Evolutionary conservation across 2,888 invertebrate species (phyloP), one percentile per base, ranked within the genome.

Genomic region (Scaeva pyrastri): DNA sequence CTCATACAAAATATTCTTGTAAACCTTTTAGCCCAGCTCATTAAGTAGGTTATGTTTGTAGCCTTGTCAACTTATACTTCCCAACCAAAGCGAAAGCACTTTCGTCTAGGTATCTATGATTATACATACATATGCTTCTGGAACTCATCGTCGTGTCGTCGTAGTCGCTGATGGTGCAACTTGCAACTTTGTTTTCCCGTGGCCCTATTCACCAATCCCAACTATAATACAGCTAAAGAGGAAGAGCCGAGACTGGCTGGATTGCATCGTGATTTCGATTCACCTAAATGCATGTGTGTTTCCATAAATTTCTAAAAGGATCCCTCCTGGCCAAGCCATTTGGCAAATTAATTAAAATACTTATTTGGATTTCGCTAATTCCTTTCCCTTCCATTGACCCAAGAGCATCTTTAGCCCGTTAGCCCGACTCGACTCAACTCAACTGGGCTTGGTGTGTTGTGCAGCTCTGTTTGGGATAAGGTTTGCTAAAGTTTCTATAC

Each of bases 281-380:
- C 64, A 76, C 8, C 52, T 39, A 68, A 68, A 62, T 36, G 52
- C 58, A 82, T 72, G 58, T 66, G 62, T 82, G 66, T 66, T 64
- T 56, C 31, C 60, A 82, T 72, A 86, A 74, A 74, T 74, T 82
- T 45, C 50, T 64, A 72, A 82, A 86, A 82, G 77, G 82, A 70
- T 71, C 82, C 31, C 55, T 74, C 58, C 50, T 66, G 73, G 77
- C 74, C 82, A 86, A 66, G 82, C 71, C 77, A 86, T 86, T 86
- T 87, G 79, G 79, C 78, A 87, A 87, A 87, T 87, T 87, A 87
- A 87, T 87, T 87, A 87, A 87, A 87, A 87, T 84, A 73, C 84
- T 87, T 87, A 87, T 84, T 87, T 87, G 79, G 84, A 84, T 87
- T 87, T 87, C 79, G 75, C 70, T 87, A 86, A 86, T 82, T 82